phyloP scores from a whole-genome alignment of 2,888 invertebrate genomes.

The Ichneumoninae sp. region DNA sequence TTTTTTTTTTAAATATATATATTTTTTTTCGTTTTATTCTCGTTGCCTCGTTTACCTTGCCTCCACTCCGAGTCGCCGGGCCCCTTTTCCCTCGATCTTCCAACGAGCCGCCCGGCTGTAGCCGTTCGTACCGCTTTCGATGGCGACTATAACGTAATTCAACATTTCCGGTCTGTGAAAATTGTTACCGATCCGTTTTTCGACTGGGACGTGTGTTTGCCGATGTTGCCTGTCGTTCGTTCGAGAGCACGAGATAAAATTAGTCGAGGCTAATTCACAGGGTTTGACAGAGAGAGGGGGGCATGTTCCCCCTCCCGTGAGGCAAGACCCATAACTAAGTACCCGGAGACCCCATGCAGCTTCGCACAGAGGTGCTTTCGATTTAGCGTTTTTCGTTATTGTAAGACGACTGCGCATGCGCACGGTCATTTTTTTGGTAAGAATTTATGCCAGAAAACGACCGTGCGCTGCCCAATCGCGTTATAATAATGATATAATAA shows the following conservation, averaged over 20 bases:
- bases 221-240: background rate
- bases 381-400: too few relatives aligned
- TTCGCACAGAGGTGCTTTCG: background rate
- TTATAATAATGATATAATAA: too few relatives aligned
- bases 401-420: too few relatives aligned
- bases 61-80: conserved; percentile 54
- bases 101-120: conserved; percentile 34
- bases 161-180: background rate
- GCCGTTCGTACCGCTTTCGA: background rate
- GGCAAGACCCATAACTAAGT: conserved; percentile 45
- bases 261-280: conserved; percentile 52
- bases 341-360: conserved; percentile 33
- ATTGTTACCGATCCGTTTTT: background rate
- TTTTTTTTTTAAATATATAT: conserved; percentile 52
- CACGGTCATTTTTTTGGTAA: too few relatives aligned
- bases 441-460: too few relatives aligned
- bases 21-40: conserved; percentile 56
- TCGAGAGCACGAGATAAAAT: background rate
- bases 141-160: background rate
- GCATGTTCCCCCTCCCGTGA: background rate
- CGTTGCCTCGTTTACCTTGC: conserved; percentile 54
- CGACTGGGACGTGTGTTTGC: background rate
- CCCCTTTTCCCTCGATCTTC: conserved; percentile 31
- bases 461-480: too few relatives aligned
- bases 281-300: background rate